Evolutionary conservation across 2,113 vertebrate species (phyloP), one percentile per base, ranked within the genome.

Genomic region (Astatotilapia flaviijosephi): DNA sequence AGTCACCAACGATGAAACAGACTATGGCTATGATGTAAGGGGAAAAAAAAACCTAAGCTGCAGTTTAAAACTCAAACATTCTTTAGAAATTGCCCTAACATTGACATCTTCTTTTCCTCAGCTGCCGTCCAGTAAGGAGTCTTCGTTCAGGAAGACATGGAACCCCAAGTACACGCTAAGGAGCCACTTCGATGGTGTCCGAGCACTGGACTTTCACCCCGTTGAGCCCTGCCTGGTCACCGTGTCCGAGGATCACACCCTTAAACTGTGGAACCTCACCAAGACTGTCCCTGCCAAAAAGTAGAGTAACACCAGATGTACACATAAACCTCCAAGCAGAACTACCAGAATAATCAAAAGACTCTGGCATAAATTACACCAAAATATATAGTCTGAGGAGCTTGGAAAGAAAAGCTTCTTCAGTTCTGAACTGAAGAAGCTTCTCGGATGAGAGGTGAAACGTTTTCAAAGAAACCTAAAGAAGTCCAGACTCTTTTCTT

Each of bases 241-340:
- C 79, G 99, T 98, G 94, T 99, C 98, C 55, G 99, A 99, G 95
- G 99, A 99, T 94, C 98, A 99, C 94, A 99, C 98, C 68, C 97
- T 99, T 33, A 99, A 99, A 95, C 97, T 99, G 70, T 99, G 99
- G 99, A 99, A 99, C 96, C 96, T 99, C 89, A 99, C 98, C 95
- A 99, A 99, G 97, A 99, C 99, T 1, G 97, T 99, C 96, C 98
- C 99, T 94, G 98, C 98, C 96, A 99, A 99, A 97, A 99, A 99
- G 99, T 97, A 97, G 96, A 96, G 95, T 3, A 6, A 31, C 58
- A 53, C 35, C 6, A 12, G n/a, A 75, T 5, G 17, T 28, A 35
- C 42, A 31, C 55, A 40, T 19, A 13, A 37, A 51, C 6, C 7
- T 31, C 42, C 6, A 77, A 77, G 4, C 26, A 49, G 70, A 45